phyloP scores from a whole-genome alignment of 2,797 vertebrate species.

The Amniataba percoides region DNA sequence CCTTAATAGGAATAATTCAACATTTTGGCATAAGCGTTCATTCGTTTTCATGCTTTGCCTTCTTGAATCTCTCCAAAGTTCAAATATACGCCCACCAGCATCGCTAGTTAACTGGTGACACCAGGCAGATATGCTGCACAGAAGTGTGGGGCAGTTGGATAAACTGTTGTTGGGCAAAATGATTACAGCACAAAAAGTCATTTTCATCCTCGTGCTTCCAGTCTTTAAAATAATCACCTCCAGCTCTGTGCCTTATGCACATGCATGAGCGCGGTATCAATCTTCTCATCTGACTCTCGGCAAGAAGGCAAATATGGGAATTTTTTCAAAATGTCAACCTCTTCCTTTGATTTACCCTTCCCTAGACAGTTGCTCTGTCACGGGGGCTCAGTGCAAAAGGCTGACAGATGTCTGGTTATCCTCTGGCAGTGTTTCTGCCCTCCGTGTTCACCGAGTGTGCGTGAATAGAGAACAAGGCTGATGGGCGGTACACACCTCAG shows the following conservation, averaged over 20 bases:
- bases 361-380: slow-evolving; percentile 1
- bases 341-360: neutral
- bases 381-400: slow-evolving; percentile 40
- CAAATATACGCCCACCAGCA: neutral
- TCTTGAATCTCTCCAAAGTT: slow-evolving; percentile 2
- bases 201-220: neutral
- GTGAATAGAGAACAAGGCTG: slow-evolving; percentile 39
- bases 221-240: neutral
- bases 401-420: slow-evolving; percentile 57
- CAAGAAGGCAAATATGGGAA: slow-evolving; percentile 10
- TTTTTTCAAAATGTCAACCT: slow-evolving; percentile 20
- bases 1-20: neutral
- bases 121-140: neutral
- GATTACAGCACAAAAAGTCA: neutral
- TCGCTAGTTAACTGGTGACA: neutral
- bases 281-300: slow-evolving; percentile 1
- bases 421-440: slow-evolving; percentile 58
- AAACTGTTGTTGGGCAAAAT: neutral
- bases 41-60: neutral
- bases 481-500: slow-evolving; percentile 67
- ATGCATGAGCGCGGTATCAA: neutral
- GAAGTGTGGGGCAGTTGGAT: neutral
- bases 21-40: neutral
- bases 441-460: slow-evolving; percentile 24
- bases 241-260: neutral